Percentiles rank a stretch among this genome's conserved stretches.
Evolutionary conservation across 2,797 vertebrate genomes (phyloP).

Genomic region (Numenius phaeopus): DNA sequence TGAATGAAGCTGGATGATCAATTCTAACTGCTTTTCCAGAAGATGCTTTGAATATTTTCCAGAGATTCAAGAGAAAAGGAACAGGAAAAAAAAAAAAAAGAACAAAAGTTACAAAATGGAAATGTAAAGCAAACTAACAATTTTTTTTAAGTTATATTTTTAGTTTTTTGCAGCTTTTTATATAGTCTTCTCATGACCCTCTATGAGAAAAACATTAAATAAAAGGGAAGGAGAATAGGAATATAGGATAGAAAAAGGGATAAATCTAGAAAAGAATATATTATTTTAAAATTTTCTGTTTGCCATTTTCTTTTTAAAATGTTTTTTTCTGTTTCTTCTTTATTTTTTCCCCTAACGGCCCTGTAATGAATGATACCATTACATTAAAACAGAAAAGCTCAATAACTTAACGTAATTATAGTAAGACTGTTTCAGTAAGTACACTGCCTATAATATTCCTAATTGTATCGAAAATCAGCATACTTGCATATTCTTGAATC

Average conservation of each 20-base stretch:
- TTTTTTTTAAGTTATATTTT: neutral
- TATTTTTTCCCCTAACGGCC: neutral
- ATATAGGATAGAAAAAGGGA: neutral
- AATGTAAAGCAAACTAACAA: neutral
- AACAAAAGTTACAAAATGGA: neutral
- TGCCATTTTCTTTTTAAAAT: neutral
- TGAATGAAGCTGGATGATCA: neutral
- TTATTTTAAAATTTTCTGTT: neutral
- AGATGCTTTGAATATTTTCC: neutral
- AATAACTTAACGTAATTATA: neutral
- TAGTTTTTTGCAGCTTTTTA: neutral
- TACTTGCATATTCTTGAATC: neutral
- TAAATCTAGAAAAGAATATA: neutral
- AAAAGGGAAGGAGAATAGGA: neutral
- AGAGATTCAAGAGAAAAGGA: neutral
- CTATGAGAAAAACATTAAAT: neutral
- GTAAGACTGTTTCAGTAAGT: neutral
- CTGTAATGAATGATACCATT: neutral
- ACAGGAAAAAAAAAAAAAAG: fast-evolving
- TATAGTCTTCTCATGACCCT: neutral
- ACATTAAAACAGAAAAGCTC: neutral
- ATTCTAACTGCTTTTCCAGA: neutral
- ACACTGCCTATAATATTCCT: neutral
- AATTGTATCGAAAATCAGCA: neutral
- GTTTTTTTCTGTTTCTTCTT: neutral